These are phyloP conservation scores for Sipha flava DNA, from an alignment of 1,140 invertebrate species.

Conservation along the genomic window DNA sequence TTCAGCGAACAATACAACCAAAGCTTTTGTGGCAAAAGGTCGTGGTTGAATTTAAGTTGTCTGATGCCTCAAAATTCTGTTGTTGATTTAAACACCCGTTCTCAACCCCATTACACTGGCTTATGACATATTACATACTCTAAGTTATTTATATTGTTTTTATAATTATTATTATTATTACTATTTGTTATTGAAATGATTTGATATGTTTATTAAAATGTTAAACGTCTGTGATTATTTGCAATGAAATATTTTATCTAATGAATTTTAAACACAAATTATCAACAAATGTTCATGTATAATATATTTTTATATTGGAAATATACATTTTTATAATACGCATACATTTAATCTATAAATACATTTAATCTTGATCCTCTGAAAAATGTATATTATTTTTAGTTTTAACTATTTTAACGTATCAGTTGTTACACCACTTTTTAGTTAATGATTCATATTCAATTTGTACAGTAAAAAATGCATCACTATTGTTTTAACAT, in stretches of 20 bases:
- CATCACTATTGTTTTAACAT: too few species aligned
- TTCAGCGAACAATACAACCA: slow-evolving; percentile 24
- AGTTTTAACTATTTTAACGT: too few species aligned
- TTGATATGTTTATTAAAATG: background rate
- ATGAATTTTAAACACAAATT: background rate
- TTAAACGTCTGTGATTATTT: slow-evolving; percentile 31
- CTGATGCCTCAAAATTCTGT: slow-evolving; percentile 15
- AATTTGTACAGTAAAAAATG: too few species aligned
- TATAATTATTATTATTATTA: background rate
- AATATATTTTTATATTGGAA: too few species aligned
- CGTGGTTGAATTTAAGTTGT: slow-evolving; percentile 8
- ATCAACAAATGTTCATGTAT: too few species aligned
- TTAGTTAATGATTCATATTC: too few species aligned
- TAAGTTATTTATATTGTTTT: background rate
- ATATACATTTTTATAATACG: too few species aligned
- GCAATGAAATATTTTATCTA: slow-evolving; percentile 5
- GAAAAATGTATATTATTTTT: too few species aligned
- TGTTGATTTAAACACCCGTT: slow-evolving; percentile 16
- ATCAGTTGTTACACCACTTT: too few species aligned
- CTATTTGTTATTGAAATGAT: background rate
- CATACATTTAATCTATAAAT: too few species aligned
- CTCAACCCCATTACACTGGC: slow-evolving; percentile 17
- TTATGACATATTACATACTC: slow-evolving; percentile 14
- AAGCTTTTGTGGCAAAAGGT: slow-evolving; percentile 12
- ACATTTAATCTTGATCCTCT: too few species aligned